Base-by-base conservation (phyloP, 2,797 vertebrate genomes). In the Rhinella marina region DNA sequence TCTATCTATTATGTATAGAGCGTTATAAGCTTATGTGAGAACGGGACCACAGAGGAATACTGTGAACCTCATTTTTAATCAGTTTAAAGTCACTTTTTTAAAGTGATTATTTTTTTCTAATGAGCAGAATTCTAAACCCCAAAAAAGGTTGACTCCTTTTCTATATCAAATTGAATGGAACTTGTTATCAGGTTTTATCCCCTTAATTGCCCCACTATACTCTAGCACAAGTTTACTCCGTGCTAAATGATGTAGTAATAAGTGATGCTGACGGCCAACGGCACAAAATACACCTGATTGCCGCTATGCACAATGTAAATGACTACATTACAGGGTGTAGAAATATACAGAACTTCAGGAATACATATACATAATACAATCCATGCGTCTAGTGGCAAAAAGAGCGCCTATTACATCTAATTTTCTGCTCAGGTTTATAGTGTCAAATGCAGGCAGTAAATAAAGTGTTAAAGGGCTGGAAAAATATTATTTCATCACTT, bases 401-500 rank as follows among this genome's bases (percentile, higher is more conserved):
- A 78, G 54, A 62, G 17, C 52, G 41, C n/a, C 59, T 41, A 66
- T 54, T 66, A 78, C 4, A 54, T 78, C 32, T 79, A 52, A 54
- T 86, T 86, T 78, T 86, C n/a, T 54, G 59, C 57, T 78, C 57
- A 79, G 76, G 59, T 87, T 64, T 64, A 82, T 32, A 52, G 76
- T 57, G 52, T 90, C 78, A 90, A 94, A 92, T 91, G 91, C 92
- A 92, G 84, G 92, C 93, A 95, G 95, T 93, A 94, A 92, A 93
- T 94, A 94, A 95, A 94, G 94, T 95, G 95, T 95, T 94, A 95
- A 96, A 94, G 93, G 92, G 91, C 94, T 95, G 94, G 93, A 93
- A 95, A 96, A 96, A 96, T 96, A 96, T 96, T 96, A 95, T 96
- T 95, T 96, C 95, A 96, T 95, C 95, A 94, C 92, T 95, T 91